Evolutionary conservation across 2,113 vertebrate species (phyloP).

Genomic region (Phrynosoma platyrhinos): DNA sequence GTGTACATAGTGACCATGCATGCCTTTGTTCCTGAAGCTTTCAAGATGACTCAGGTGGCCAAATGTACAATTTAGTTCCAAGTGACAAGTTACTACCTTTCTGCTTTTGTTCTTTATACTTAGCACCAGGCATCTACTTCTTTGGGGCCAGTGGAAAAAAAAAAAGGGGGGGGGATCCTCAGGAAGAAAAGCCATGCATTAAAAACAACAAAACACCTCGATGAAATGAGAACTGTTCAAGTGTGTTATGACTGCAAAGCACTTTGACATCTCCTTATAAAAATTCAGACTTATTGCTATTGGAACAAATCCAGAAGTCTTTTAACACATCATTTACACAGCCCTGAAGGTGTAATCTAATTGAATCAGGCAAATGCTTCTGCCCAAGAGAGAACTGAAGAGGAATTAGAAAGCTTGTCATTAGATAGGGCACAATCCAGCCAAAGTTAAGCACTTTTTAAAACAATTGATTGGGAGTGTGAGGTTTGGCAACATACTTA

Average conservation of each 20-base stretch:
- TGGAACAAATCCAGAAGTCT: conserved; percentile 8
- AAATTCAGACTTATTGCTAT: conserved; percentile 2
- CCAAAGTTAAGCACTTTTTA: not conserved
- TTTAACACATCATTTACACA: conserved; percentile 5
- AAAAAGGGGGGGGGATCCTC: too few species aligned
- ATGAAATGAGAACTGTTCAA: not conserved
- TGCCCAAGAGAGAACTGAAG: not conserved
- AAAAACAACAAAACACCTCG: not conserved
- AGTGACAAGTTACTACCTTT: not conserved
- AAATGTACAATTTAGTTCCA: not conserved
- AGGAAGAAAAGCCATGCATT: not conserved
- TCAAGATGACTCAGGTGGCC: not conserved
- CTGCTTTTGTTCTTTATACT: not conserved
- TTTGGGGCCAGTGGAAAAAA: not conserved
- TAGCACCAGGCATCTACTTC: not conserved
- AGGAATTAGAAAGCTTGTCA: not conserved
- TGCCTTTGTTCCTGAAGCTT: not conserved
- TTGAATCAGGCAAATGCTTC: not conserved
- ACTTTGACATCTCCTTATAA: not conserved
- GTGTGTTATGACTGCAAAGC: not conserved
- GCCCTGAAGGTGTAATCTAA: not conserved
- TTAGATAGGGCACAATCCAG: not conserved
- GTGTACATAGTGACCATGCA: too few species aligned
- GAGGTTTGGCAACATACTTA: not conserved
- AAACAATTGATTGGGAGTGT: not conserved